Base-by-base conservation (phyloP, 2,888 invertebrate genomes). In the Stegana nigrithorax region DNA sequence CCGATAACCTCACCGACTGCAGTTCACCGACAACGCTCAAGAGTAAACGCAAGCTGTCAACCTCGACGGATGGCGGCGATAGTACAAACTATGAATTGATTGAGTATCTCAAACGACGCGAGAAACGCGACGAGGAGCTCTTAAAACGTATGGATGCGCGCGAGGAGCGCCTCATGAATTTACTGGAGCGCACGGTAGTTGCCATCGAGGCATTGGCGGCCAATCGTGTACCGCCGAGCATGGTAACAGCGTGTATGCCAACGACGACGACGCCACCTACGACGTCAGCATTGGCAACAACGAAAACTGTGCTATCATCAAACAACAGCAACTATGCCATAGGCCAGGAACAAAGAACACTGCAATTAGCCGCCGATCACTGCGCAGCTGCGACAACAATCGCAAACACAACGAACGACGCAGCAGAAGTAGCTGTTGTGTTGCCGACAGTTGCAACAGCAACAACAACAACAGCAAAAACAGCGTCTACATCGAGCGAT, bases 71-170 rank as follows among this genome's bases (percentile, higher is more conserved):
- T 64, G 83, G 73, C 26, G 67, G 81, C 44, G 84, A 84, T 19
- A 84, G 85, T 67, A 85, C 85, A 65, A 85, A 85, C 63, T 85
- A 85, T 61, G 85, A 85, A 70, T 74, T 85, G 19, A 85, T 85
- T 42, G 85, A 85, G 73, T 85, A 85, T 77, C 75, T 85, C 45
- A 85, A 85, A 66, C 73, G 84, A 2, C 79, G 86, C 7, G 86
- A 85, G 63, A 84, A 84, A 32, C 82, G 85, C 0, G 86, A 85
- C 62, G 85, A 85, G 59, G 83, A 84, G 67, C 73, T 85, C 64
- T 74, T 84, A 5, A 81, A 83, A 61, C 81, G 84, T 0, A 84
- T 85, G 86, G 85, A 85, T 71, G 84, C 84, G 14, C 81, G 85
- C 1, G 86, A 85, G 65, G 85, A 85, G 67, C 82, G 85, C 57